Evolutionary conservation across 2,797 vertebrate species (phyloP).

Genomic region (Channa striata): DNA sequence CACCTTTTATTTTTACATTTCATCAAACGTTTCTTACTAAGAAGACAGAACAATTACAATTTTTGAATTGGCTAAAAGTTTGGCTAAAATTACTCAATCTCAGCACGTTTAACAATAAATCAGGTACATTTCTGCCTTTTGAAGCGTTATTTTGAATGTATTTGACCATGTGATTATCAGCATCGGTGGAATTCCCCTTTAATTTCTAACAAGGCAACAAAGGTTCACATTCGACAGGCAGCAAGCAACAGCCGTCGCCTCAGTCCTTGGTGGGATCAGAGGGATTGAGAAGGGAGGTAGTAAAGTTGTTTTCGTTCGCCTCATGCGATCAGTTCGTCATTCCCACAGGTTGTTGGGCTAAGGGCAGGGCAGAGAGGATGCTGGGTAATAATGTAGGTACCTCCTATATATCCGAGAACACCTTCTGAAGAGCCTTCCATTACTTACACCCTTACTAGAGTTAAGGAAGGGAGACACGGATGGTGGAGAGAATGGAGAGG

Average conservation of each 20-base stretch:
- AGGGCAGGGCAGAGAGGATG: constrained; percentile 70
- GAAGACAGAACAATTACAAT: neutral
- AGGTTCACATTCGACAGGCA: constrained; percentile 61
- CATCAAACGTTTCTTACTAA: neutral
- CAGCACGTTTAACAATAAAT: neutral
- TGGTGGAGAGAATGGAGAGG: constrained; percentile 63
- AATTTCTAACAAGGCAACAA: constrained; percentile 26
- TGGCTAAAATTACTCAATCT: neutral
- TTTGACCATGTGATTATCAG: neutral
- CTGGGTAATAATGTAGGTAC: constrained; percentile 79
- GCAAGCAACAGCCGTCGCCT: constrained; percentile 58
- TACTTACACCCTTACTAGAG: constrained; percentile 94
- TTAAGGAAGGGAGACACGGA: constrained; percentile 85
- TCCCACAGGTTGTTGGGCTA: constrained; percentile 76
- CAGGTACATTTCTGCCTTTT: too few relatives aligned
- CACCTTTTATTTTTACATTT: neutral
- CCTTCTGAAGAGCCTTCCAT: constrained; percentile 97
- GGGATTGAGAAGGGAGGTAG: constrained; percentile 8
- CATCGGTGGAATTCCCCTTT: constrained; percentile 61
- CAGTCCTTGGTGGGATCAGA: constrained; percentile 13
- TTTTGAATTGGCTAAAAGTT: neutral
- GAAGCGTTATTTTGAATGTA: neutral
- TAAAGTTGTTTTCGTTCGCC: constrained; percentile 36
- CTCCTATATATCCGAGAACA: constrained; percentile 94
- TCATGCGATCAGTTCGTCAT: constrained; percentile 91